phyloP scores from a whole-genome alignment of 2,888 invertebrate species.

The Diarsia brunnea region DNA sequence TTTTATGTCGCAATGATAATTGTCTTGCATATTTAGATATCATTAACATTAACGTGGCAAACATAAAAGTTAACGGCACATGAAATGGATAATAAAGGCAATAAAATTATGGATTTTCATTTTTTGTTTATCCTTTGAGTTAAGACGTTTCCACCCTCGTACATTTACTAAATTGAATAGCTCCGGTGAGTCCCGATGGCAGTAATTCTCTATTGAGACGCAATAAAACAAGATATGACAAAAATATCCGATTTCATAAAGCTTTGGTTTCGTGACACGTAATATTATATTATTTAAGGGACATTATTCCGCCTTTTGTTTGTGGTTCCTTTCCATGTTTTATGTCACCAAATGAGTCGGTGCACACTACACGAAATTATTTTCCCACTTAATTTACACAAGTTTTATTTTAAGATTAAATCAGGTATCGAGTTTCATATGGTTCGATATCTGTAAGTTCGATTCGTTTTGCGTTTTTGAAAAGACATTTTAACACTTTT shows the following conservation, averaged over 20 bases:
- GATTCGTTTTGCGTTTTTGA: constrained; percentile 15
- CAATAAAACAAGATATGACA: constrained; percentile 91
- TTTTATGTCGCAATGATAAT: constrained; percentile 24
- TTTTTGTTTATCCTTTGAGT: constrained; percentile 46
- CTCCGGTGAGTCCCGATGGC: constrained; percentile 76
- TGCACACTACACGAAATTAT: constrained; percentile 73
- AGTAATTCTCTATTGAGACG: constrained; percentile 86
- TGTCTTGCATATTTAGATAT: constrained; percentile 42
- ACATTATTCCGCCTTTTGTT: constrained; percentile 87
- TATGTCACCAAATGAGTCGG: constrained; percentile 75
- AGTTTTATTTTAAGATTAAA: constrained; percentile 38
- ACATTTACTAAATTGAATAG: constrained; percentile 82
- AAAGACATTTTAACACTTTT: not conserved
- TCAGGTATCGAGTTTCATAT: constrained; percentile 40
- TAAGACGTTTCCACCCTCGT: constrained; percentile 74
- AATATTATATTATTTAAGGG: constrained; percentile 89
- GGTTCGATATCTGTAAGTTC: constrained; percentile 18
- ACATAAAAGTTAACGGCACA: constrained; percentile 52
- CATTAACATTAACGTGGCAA: constrained; percentile 42
- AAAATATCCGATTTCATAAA: constrained; percentile 91
- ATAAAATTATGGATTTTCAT: constrained; percentile 61
- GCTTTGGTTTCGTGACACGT: constrained; percentile 89
- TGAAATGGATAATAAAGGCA: constrained; percentile 50
- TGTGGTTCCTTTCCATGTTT: constrained; percentile 78
- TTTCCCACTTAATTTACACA: constrained; percentile 33